These are phyloP conservation scores for Enteromius fasciolatus DNA, from an alignment of 2,797 vertebrate species.

Conservation along the genomic window DNA sequence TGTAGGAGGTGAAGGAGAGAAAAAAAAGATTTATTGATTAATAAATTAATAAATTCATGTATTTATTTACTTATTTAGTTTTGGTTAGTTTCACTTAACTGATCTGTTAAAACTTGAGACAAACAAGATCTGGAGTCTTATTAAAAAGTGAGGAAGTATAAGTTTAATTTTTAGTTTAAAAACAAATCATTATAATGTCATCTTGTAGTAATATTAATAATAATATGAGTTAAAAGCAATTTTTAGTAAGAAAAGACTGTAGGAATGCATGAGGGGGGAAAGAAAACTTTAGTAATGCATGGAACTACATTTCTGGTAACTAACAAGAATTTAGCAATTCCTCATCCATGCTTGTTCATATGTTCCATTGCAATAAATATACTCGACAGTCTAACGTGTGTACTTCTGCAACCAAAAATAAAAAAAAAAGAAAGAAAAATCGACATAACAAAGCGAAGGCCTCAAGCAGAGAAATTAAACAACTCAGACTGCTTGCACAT, in stretches of 20 bases:
- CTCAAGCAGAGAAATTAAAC: slow-evolving; percentile 71
- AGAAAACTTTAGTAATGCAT: background rate
- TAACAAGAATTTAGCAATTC: background rate
- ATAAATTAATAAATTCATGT: too few species aligned
- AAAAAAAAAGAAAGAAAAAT: slow-evolving; percentile 10
- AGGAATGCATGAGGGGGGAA: background rate
- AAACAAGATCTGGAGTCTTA: too few species aligned
- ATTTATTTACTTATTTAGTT: too few species aligned
- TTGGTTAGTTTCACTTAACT: too few species aligned
- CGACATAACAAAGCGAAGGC: slow-evolving; percentile 62
- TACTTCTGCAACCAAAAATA: slow-evolving; percentile 19
- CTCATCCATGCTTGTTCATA: slow-evolving; percentile 4
- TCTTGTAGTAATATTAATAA: background rate
- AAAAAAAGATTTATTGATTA: too few species aligned
- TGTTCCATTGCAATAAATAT: slow-evolving; percentile 42
- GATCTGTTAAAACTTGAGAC: too few species aligned
- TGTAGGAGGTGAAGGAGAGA: too few species aligned
- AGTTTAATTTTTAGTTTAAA: background rate
- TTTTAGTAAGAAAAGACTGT: background rate
- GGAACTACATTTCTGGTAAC: background rate
- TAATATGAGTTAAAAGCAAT: background rate
- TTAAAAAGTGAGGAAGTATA: too few species aligned
- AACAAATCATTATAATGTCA: background rate
- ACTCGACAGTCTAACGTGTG: slow-evolving; percentile 36
- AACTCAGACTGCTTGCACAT: slow-evolving; percentile 68